Base-by-base conservation (phyloP, 2,888 invertebrate species). In the Eremobia ochroleuca region DNA sequence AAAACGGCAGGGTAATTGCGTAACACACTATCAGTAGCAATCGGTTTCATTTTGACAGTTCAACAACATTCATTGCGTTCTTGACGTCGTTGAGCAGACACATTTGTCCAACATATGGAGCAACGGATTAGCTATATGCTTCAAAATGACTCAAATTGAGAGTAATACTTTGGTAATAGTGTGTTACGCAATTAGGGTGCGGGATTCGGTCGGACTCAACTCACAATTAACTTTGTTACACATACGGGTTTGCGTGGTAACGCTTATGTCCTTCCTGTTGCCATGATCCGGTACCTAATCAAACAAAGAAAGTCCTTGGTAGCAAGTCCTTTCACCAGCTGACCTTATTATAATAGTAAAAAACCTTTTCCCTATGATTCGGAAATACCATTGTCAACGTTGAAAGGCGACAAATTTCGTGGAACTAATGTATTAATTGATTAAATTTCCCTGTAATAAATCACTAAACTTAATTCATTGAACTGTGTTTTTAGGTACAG, bases 321-420 rank as follows among this genome's bases (percentile, higher is more conserved):
- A 5, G 4, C 25, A 28, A 49, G 0, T 13, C 52, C 74, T 37
- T 65, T 76, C 61, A 52, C 28, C 8, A 25, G 0, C 8, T 40
- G 55, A 67, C 31, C 25, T 76, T 68, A 0, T 8, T 0, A n/a
- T n/a, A 43, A 9, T 8, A 55, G 0, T 68, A 5, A 46, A 21
- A 49, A 34, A 46, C 21, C 11, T 28, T 70, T 46, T 46, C 6
- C 25, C n/a, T 49, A 8, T 28, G 18, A 9, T 25, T 52, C 31
- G 13, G 40, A 65, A 78, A 43, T 59, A 52, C 58, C 70, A 18
- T 46, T 52, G 18, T n/a, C 13, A 70, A 65, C 34, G 15, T 59
- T n/a, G 2, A 18, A 31, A 40, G 28, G 9, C 11, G 15, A 18
- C 4, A 25, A 25, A 40, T n/a, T 74, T 77, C 71, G 46, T 40